Percentiles rank a stretch among this genome's conserved stretches.
Evolutionary conservation across 2,113 vertebrate genomes (phyloP).

Genomic region (Eulacestoma nigropectus): DNA sequence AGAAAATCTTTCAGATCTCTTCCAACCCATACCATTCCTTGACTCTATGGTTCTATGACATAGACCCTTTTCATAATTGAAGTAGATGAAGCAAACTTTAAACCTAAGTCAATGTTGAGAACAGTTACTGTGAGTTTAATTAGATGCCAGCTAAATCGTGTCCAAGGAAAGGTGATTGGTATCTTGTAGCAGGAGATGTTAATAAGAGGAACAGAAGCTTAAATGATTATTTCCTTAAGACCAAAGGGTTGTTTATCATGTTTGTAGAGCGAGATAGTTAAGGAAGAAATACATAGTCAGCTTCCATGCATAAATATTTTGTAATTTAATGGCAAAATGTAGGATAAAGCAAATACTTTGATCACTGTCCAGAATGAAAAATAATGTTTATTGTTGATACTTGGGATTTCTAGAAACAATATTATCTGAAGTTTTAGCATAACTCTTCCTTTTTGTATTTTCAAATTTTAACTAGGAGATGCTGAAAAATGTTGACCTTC

Average conservation of each 20-base stretch:
- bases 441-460: constrained; percentile 32
- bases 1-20: neutral
- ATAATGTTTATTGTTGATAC: constrained; percentile 3
- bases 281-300: neutral
- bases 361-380: neutral
- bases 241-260: neutral
- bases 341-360: constrained; percentile 39
- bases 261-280: neutral
- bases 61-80: neutral
- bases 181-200: neutral
- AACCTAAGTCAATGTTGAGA: neutral
- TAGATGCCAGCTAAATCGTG: neutral
- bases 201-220: neutral
- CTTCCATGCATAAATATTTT: constrained; percentile 10
- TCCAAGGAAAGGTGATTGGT: neutral
- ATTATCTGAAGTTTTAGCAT: constrained; percentile 16
- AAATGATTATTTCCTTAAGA: neutral
- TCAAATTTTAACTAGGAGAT: constrained; percentile 38
- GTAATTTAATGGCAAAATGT: constrained; percentile 32
- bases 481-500: constrained; percentile 43
- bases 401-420: constrained; percentile 17
- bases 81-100: neutral
- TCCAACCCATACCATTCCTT: neutral
- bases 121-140: neutral
- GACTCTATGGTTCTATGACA: neutral